These are phyloP conservation scores for Engraulis encrasicolus DNA, from an alignment of 2,113 vertebrate species.

Conservation along the genomic window DNA sequence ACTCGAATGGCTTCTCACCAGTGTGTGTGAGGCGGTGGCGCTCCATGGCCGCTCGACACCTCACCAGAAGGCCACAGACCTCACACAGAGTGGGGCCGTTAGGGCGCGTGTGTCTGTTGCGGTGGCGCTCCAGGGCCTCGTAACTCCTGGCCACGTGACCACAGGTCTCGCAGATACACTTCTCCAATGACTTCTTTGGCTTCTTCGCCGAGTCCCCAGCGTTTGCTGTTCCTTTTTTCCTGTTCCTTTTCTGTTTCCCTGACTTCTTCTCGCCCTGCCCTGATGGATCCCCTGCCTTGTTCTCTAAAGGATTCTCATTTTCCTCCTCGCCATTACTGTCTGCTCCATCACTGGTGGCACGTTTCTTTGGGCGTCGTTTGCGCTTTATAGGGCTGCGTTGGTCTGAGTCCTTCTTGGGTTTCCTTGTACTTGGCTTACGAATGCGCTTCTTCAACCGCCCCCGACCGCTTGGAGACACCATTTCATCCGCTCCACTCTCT, in stretches of 20 bases:
- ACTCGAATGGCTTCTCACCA: constrained; percentile 34
- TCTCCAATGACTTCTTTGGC: neutral
- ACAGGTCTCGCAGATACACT: constrained; percentile 5
- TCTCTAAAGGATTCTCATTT: neutral
- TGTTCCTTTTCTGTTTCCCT: no score
- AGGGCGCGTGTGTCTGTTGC: constrained; percentile 31
- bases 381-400: neutral
- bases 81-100: no score
- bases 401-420: neutral
- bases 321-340: neutral
- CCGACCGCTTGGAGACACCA: neutral
- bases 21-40: constrained; percentile 35
- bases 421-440: neutral
- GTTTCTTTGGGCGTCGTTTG: neutral
- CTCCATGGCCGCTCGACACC: constrained; percentile 3
- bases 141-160: constrained; percentile 5
- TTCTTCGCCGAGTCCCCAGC: neutral
- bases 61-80: constrained; percentile 22
- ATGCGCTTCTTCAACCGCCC: neutral
- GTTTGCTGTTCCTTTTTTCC: neutral
- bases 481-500: neutral
- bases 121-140: constrained; percentile 24
- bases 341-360: neutral
- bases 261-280: no score
- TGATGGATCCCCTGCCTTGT: neutral